Conservation (phyloP, 2,888 invertebrate genomes). For the Drosophila austrosaltans region DNA sequence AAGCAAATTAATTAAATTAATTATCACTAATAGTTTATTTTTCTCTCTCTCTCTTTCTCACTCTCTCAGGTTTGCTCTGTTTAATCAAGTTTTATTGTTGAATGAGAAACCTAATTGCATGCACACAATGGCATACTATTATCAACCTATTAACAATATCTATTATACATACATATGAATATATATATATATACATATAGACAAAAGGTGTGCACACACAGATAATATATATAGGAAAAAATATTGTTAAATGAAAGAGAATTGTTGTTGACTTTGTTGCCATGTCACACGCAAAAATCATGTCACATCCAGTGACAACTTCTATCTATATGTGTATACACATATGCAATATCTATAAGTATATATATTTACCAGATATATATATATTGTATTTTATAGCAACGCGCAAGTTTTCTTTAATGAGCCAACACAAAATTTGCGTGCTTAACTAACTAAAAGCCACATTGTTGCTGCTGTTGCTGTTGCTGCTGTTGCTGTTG, state of each 20-base stretch:
- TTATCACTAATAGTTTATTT: constrained; percentile 67
- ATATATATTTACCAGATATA: neutral
- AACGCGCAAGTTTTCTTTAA: constrained; percentile 67
- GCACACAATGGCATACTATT: constrained; percentile 11
- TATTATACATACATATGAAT: neutral
- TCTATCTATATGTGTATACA: neutral
- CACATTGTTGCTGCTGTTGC: constrained; percentile 38
- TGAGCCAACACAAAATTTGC: constrained; percentile 81
- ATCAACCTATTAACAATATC: constrained; percentile 8
- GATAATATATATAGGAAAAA: neutral
- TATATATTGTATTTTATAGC: constrained; percentile 36
- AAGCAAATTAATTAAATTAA: constrained; percentile 71
- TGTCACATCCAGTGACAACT: constrained; percentile 44
- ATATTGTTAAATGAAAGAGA: constrained; percentile 30
- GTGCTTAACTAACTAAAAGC: constrained; percentile 56
- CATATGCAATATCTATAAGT: too few species aligned
- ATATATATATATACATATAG: constrained; percentile 1
- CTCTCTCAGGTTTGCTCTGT: neutral
- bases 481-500: constrained; percentile 21
- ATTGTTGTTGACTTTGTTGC: constrained; percentile 68
- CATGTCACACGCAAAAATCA: constrained; percentile 70
- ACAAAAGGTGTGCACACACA: constrained; percentile 10
- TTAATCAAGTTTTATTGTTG: constrained; percentile 28
- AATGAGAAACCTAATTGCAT: constrained; percentile 7
- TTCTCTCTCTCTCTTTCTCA: constrained; percentile 30